A percentile compares a stretch with the other conserved stretches of the same genome.
Evolutionary conservation across 2,797 vertebrate species (phyloP).

Genomic region (Microctenopoma steveboyesi): DNA sequence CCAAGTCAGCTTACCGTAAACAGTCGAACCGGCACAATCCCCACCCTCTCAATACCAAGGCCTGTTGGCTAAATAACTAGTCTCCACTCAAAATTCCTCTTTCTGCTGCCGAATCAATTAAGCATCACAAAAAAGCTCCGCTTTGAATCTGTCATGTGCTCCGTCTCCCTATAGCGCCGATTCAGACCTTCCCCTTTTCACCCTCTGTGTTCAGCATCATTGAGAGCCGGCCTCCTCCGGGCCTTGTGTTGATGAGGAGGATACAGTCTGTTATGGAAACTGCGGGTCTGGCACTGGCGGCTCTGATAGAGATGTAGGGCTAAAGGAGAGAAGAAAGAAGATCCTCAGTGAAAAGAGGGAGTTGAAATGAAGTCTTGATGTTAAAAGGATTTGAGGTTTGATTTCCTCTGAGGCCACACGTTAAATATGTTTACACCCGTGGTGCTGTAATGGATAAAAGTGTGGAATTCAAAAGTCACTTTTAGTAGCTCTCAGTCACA

Average conservation of each 20-base stretch:
- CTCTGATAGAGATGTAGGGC: conserved; percentile 40
- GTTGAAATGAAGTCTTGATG: conserved; percentile 43
- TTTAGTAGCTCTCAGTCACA: conserved; percentile 13
- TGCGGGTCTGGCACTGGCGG: conserved; percentile 55
- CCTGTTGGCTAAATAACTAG: conserved; percentile 67
- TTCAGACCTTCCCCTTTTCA: conserved; percentile 25
- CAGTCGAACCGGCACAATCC: conserved; percentile 65
- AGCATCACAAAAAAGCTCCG: conserved; percentile 69
- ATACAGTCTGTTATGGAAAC: conserved; percentile 66
- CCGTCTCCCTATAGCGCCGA: conserved; percentile 50
- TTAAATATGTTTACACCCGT: conserved; percentile 46
- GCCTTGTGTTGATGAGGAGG: conserved; percentile 69
- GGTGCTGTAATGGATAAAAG: conserved; percentile 43
- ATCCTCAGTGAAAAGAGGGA: conserved; percentile 9
- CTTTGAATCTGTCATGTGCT: conserved; percentile 59
- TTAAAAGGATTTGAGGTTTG: conserved; percentile 50
- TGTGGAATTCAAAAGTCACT: conserved; percentile 26
- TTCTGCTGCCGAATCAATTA: conserved; percentile 74
- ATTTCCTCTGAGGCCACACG: conserved; percentile 49
- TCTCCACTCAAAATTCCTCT: conserved; percentile 45
- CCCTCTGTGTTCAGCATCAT: conserved; percentile 12
- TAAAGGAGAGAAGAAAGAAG: conserved; percentile 43
- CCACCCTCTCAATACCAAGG: conserved; percentile 28
- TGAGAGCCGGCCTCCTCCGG: conserved; percentile 51
- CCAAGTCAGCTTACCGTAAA: conserved; percentile 69